Percentiles rank a stretch among this genome's conserved stretches.
phyloP scores from a whole-genome alignment of 2,113 vertebrate genomes.

The Xiphias gladius region DNA sequence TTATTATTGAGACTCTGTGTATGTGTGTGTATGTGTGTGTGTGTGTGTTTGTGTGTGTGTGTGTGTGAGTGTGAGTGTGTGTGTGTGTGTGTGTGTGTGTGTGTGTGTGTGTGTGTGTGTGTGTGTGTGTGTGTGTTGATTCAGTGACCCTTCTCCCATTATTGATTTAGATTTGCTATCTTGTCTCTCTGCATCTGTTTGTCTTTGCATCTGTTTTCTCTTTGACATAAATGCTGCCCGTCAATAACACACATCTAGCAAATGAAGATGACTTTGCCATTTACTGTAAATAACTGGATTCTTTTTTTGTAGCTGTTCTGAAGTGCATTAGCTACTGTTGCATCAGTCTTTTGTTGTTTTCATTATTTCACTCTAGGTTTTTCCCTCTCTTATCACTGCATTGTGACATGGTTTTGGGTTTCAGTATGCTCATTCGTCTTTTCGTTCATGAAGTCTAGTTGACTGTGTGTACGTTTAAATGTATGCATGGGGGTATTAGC shows the following conservation, averaged over 20 bases:
- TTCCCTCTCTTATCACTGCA: conserved; percentile 42
- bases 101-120: conserved; percentile 23
- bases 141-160: conserved; percentile 35
- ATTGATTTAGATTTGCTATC: conserved; percentile 61
- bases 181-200: conserved; percentile 43
- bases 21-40: too few relatives aligned
- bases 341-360: conserved; percentile 60
- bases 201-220: conserved; percentile 34
- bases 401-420: conserved; percentile 15
- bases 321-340: conserved; percentile 47
- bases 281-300: conserved; percentile 50
- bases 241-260: conserved; percentile 35
- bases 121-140: conserved; percentile 24
- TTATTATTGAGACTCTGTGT: too few relatives aligned
- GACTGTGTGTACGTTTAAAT: too few relatives aligned
- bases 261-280: conserved; percentile 36
- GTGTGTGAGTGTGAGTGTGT: too few relatives aligned
- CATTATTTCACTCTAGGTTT: conserved; percentile 45
- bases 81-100: too few relatives aligned
- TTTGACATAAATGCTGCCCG: conserved; percentile 30
- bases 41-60: too few relatives aligned
- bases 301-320: neutral
- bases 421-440: neutral
- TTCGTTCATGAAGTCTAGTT: neutral
- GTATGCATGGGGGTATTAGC: too few relatives aligned